Conservation (phyloP, 2,797 vertebrate genomes). For the Stomatorhinus walkeri region DNA sequence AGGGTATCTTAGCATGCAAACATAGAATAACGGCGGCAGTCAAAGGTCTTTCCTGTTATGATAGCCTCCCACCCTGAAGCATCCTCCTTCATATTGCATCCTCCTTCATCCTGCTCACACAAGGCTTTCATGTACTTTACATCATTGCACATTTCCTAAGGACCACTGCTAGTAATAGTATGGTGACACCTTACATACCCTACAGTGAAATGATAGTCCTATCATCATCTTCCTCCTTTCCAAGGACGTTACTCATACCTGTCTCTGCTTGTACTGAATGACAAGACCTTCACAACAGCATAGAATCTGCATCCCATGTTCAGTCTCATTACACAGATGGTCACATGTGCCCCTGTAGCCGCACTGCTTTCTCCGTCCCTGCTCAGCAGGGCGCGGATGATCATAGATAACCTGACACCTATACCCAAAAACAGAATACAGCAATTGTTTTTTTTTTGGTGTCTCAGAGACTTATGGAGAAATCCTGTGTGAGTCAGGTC, state of each 20-base stretch:
- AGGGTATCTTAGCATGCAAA: neutral
- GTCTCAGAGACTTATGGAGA: neutral
- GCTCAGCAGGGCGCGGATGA: neutral
- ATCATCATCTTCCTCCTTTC: neutral
- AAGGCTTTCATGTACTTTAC: neutral
- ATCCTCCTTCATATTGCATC: neutral
- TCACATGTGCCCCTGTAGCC: neutral
- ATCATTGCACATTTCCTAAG: neutral
- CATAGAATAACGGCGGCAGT: neutral
- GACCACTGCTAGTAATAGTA: neutral
- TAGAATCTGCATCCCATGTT: neutral
- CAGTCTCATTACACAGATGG: neutral
- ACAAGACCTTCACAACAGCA: neutral
- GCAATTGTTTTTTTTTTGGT: conserved; percentile 9
- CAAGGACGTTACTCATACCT: neutral
- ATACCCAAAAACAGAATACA: neutral
- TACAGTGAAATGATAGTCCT: neutral
- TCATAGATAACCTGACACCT: neutral
- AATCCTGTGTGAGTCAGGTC: conserved; percentile 6
- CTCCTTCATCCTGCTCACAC: neutral
- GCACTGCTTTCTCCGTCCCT: neutral
- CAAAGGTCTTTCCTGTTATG: neutral
- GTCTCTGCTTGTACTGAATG: neutral
- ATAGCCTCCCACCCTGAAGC: no score
- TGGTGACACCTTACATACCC: neutral